phyloP scores from a whole-genome alignment of 2,113 vertebrate genomes.

The Piprites chloris region DNA sequence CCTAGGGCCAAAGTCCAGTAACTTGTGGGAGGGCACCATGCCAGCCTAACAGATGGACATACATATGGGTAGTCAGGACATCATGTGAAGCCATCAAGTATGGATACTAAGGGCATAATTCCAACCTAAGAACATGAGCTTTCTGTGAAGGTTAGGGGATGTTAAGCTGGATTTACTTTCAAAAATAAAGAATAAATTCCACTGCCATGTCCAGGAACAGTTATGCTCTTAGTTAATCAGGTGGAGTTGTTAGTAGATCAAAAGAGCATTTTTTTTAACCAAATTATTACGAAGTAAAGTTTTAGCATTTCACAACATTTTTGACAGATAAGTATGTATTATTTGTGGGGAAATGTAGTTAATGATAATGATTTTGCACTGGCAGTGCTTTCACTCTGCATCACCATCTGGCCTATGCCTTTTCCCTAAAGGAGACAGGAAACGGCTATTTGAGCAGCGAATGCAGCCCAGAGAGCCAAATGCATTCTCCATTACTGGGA shows the following conservation, averaged over 20 bases:
- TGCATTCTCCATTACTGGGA: background rate
- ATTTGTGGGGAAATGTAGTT: background rate
- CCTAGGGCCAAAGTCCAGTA: constrained; percentile 18
- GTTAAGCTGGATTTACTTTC: constrained; percentile 62
- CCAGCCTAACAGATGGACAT: constrained; percentile 56
- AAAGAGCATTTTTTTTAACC: background rate
- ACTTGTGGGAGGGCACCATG: constrained; percentile 32
- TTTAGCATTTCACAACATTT: background rate
- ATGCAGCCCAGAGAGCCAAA: background rate
- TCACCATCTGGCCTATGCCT: background rate
- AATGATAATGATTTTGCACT: background rate
- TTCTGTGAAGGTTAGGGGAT: constrained; percentile 65
- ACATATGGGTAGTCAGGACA: constrained; percentile 46
- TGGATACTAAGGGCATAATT: constrained; percentile 60
- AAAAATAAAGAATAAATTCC: constrained; percentile 55
- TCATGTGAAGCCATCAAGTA: constrained; percentile 63
- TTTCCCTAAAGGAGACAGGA: background rate
- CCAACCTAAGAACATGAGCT: constrained; percentile 66
- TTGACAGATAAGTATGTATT: background rate
- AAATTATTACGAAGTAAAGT: background rate
- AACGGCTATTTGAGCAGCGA: background rate
- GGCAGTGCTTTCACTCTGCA: background rate
- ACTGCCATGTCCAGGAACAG: background rate
- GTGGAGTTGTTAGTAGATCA: background rate
- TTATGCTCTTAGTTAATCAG: constrained; percentile 10